Evolutionary conservation across 2,797 vertebrate genomes (phyloP).

Genomic region (Rhyacichthys aspro): DNA sequence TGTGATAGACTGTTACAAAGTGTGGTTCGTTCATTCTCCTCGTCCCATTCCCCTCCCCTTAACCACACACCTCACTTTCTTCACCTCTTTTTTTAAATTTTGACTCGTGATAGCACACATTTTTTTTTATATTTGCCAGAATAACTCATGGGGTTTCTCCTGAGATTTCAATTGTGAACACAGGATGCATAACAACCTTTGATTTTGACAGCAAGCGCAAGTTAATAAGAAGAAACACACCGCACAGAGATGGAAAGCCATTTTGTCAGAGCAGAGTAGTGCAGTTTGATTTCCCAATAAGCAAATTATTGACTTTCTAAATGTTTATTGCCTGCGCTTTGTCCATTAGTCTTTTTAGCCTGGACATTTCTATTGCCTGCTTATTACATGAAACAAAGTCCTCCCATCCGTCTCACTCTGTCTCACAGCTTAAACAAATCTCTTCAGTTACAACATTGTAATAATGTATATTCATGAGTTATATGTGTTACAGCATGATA

Average conservation of each 20-base stretch:
- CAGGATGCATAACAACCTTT: conserved; percentile 21
- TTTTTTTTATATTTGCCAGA: conserved; percentile 21
- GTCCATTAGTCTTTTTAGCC: conserved; percentile 36
- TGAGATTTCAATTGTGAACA: conserved; percentile 33
- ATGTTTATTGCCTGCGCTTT: conserved; percentile 23
- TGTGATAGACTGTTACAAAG: conserved; percentile 62
- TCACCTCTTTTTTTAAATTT: conserved; percentile 38
- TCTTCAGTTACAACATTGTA: conserved; percentile 27
- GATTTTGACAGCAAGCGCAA: background rate
- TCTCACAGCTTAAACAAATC: conserved; percentile 33
- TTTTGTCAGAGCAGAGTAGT: conserved; percentile 33
- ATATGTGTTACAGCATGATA: conserved; percentile 18
- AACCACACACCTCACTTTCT: conserved; percentile 36
- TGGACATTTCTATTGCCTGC: conserved; percentile 27
- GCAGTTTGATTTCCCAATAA: conserved; percentile 40
- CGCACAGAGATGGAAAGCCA: conserved; percentile 21
- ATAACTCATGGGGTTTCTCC: conserved; percentile 33
- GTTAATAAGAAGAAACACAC: conserved; percentile 2
- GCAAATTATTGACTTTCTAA: conserved; percentile 38
- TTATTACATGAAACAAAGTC: conserved; percentile 30
- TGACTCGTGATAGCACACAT: conserved; percentile 55
- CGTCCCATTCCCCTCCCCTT: conserved; percentile 26
- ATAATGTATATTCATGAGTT: conserved; percentile 25
- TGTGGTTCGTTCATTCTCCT: conserved; percentile 31
- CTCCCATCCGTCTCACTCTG: conserved; percentile 9